Conservation (phyloP, 2,113 vertebrate genomes). For the Peucedramus taeniatus region DNA sequence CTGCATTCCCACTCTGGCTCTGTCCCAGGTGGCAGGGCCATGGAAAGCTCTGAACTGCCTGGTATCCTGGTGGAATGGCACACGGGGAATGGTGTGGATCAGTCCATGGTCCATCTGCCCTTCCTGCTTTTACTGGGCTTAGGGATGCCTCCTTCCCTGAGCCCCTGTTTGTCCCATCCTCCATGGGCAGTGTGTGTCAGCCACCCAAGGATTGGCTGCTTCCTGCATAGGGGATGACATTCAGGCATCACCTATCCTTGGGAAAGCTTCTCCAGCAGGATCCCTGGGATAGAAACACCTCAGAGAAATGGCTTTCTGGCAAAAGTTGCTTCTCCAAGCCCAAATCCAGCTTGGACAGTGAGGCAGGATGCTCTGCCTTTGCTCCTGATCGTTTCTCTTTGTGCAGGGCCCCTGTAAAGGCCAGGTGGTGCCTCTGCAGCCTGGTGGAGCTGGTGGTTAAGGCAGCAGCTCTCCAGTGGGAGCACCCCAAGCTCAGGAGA, state of each 20-base stretch:
- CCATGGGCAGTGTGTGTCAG: fast-evolving
- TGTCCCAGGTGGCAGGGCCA: neutral
- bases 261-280: neutral
- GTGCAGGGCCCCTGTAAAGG: neutral
- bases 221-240: fast-evolving
- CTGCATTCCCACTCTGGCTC: neutral
- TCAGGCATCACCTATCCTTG: neutral
- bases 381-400: fast-evolving
- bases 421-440: neutral
- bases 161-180: neutral
- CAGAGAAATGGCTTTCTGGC: neutral
- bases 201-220: neutral
- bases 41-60: neutral
- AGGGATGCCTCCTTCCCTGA: neutral
- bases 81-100: fast-evolving
- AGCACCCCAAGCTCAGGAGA: neutral
- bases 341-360: neutral
- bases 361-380: neutral
- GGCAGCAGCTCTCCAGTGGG: neutral
- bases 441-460: neutral
- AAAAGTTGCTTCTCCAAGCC: neutral
- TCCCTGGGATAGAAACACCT: neutral
- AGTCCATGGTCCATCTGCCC: neutral
- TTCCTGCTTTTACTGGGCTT: fast-evolving
- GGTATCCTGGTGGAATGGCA: neutral